Evolutionary conservation across 2,113 vertebrate genomes (phyloP).

Genomic region (Heloderma charlesbogerti): DNA sequence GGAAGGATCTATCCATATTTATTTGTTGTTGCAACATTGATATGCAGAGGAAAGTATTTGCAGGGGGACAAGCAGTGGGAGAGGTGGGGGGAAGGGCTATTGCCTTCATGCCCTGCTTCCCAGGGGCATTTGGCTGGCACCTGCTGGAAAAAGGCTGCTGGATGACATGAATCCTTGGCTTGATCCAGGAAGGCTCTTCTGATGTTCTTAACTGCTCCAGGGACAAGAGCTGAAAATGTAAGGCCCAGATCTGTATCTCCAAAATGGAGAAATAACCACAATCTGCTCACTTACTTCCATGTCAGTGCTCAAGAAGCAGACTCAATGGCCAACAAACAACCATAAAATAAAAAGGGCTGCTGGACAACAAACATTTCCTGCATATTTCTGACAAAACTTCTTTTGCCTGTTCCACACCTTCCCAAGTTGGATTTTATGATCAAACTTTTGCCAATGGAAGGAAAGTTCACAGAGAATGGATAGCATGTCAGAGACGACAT

Average conservation of each 20-base stretch:
- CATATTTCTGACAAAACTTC: rapidly evolving
- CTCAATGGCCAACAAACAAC: rapidly evolving
- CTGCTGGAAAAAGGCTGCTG: neutral
- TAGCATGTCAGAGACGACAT: neutral
- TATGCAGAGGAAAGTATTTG: neutral
- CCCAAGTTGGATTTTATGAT: rapidly evolving
- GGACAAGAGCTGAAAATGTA: neutral
- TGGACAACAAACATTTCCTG: neutral
- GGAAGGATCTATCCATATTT: neutral
- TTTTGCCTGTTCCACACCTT: rapidly evolving
- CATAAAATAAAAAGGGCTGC: neutral
- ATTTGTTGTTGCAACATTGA: neutral
- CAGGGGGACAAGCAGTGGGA: neutral
- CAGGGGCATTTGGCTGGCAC: too few relatives aligned
- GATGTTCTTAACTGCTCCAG: neutral
- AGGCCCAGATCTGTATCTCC: neutral
- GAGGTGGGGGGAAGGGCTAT: neutral
- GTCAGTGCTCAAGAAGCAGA: neutral
- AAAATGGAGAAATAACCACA: neutral
- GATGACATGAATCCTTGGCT: neutral
- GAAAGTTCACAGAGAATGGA: neutral
- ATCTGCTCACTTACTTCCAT: neutral
- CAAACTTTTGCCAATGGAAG: rapidly evolving
- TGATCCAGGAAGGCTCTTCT: neutral
- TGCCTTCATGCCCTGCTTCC: neutral